phyloP scores from a whole-genome alignment of 2,888 invertebrate species.

The Mesorhabditis belari region DNA sequence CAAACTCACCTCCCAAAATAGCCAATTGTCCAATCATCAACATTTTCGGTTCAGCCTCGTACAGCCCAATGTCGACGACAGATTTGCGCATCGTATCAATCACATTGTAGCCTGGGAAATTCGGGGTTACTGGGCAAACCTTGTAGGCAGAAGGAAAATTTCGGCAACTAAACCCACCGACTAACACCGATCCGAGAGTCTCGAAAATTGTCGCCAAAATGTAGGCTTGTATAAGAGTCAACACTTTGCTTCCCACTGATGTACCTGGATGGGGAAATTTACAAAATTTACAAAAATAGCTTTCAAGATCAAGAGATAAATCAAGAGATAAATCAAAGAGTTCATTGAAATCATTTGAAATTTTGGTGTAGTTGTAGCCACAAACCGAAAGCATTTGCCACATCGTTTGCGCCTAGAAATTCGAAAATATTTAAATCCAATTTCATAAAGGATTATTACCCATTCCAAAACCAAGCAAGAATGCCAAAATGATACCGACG shows the following conservation, averaged over 20 bases:
- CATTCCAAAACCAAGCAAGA: slow-evolving; percentile 82
- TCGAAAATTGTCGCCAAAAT: slow-evolving; percentile 90
- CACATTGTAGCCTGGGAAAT: slow-evolving; percentile 68
- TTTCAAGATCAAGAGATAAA: too few relatives aligned
- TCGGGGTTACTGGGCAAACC: neutral
- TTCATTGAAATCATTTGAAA: too few relatives aligned
- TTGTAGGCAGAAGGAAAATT: neutral
- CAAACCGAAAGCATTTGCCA: too few relatives aligned
- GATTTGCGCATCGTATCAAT: slow-evolving; percentile 97
- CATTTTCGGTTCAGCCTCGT: slow-evolving; percentile 71
- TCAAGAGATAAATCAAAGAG: slow-evolving; percentile 93
- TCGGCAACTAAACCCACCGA: slow-evolving; percentile 65
- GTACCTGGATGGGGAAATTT: neutral
- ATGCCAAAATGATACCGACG: slow-evolving; percentile 85
- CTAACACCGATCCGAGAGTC: slow-evolving; percentile 83
- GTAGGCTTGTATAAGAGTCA: slow-evolving; percentile 71
- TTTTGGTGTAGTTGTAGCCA: too few relatives aligned
- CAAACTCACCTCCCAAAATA: slow-evolving; percentile 62
- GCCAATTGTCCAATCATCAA: slow-evolving; percentile 85
- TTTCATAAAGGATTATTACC: neutral
- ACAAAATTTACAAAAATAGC: slow-evolving; percentile 71
- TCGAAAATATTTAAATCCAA: too few relatives aligned
- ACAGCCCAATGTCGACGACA: slow-evolving; percentile 79
- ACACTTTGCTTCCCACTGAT: slow-evolving; percentile 13
- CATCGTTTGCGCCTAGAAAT: too few relatives aligned